Conservation (phyloP, 2,113 vertebrate species). For the Rhinolophus sinicus region DNA sequence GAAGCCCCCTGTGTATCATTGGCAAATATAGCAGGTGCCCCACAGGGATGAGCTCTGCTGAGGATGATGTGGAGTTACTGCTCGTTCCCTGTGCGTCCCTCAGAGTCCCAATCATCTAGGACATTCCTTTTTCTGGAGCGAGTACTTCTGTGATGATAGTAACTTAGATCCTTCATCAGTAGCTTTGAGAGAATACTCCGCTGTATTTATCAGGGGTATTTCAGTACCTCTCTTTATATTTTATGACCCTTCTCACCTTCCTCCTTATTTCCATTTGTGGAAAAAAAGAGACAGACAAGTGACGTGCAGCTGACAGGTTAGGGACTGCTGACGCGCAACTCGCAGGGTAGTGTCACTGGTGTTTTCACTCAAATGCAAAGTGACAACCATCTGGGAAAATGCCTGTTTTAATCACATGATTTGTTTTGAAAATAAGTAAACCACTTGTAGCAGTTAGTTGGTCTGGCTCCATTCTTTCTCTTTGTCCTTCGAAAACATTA, state of each 20-base stretch:
- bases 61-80: too few species aligned
- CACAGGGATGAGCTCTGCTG: not conserved
- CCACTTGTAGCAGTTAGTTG: not conserved
- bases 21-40: not conserved
- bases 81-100: not conserved
- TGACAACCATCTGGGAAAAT: not conserved
- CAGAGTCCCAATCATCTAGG: not conserved
- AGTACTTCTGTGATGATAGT: not conserved
- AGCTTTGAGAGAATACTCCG: not conserved
- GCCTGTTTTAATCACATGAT: not conserved
- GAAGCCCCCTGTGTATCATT: not conserved
- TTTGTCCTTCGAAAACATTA: conserved; percentile 3
- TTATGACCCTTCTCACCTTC: not conserved
- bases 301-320: not conserved
- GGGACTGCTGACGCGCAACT: not conserved
- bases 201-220: not conserved
- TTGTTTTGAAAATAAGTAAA: conserved; percentile 50
- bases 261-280: not conserved
- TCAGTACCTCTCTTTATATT: not conserved
- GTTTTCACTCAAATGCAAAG: conserved; percentile 1
- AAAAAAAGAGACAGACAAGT: not conserved
- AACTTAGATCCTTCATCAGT: not conserved
- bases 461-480: not conserved
- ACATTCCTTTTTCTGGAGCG: not conserved
- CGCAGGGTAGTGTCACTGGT: not conserved